Percentiles rank a stretch among this genome's conserved stretches.
phyloP scores from a whole-genome alignment of 2,797 vertebrate species.

The Carapus acus region DNA sequence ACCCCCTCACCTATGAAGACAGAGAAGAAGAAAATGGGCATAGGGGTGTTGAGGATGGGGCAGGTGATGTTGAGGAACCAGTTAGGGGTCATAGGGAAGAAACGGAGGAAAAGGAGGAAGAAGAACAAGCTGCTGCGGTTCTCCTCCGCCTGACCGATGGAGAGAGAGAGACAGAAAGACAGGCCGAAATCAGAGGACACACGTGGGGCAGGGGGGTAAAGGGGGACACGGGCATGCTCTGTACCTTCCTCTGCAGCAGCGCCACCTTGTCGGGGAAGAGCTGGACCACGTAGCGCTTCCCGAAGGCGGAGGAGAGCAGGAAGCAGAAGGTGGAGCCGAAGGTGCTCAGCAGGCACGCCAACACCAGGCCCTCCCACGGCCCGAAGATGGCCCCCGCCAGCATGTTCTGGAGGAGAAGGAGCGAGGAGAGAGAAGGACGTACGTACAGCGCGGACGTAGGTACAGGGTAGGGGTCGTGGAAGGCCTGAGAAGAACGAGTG shows the following conservation, averaged over 20 bases:
- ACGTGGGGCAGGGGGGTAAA: background rate
- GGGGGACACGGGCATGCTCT: background rate
- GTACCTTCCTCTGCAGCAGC: slow-evolving; percentile 86
- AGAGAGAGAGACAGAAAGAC: too few species aligned
- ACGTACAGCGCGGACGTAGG: too few species aligned
- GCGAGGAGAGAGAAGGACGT: background rate
- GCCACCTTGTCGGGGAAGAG: slow-evolving; percentile 86
- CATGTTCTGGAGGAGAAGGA: slow-evolving; percentile 88
- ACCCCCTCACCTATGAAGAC: slow-evolving; percentile 84
- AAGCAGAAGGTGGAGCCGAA: slow-evolving; percentile 87
- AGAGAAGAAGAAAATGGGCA: slow-evolving; percentile 89
- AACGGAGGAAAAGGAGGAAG: slow-evolving; percentile 92
- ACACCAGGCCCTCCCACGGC: slow-evolving; percentile 83
- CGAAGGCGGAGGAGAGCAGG: slow-evolving; percentile 82
- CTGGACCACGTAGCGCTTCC: slow-evolving; percentile 78
- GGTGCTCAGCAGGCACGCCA: slow-evolving; percentile 84
- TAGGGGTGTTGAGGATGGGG: slow-evolving; percentile 93
- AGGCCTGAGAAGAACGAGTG: too few species aligned
- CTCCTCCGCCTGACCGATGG: slow-evolving; percentile 80
- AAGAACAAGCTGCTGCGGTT: slow-evolving; percentile 91
- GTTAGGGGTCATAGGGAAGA: slow-evolving; percentile 98
- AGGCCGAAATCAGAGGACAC: background rate
- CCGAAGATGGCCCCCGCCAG: slow-evolving; percentile 90
- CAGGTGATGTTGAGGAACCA: slow-evolving; percentile 97
- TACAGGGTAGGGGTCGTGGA: too few species aligned